Evolutionary conservation across 2,113 vertebrate genomes (phyloP).

Genomic region (Sturnira hondurensis): DNA sequence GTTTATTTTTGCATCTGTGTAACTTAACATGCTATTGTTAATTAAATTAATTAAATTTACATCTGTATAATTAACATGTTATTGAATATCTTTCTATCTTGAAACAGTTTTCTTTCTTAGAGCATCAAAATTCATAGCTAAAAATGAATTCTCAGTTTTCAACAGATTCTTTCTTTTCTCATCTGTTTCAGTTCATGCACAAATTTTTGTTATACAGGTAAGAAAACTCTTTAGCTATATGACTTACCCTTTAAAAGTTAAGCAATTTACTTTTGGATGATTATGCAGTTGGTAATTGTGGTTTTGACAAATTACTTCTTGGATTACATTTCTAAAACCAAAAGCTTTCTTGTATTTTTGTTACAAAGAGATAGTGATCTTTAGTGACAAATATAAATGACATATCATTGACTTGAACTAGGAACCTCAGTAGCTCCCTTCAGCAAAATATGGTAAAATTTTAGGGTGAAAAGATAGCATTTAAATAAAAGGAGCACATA

Average conservation of each 20-base stretch:
- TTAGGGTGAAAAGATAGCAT: not conserved
- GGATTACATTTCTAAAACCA: not conserved
- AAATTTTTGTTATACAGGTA: not conserved
- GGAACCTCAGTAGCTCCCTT: not conserved
- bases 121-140: not conserved
- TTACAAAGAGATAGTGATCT: not conserved
- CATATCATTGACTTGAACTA: not conserved
- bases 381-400: not conserved
- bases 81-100: not conserved
- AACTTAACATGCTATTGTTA: not conserved
- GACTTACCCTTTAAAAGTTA: not conserved
- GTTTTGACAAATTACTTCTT: not conserved
- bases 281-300: not conserved
- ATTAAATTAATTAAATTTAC: no score
- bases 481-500: not conserved
- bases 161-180: not conserved
- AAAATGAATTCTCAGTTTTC: not conserved
- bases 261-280: not conserved
- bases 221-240: not conserved
- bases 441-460: not conserved
- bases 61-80: not conserved
- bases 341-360: not conserved
- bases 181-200: not conserved
- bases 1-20: not conserved
- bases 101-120: not conserved